These are phyloP conservation scores for Pocillopora damicornis DNA, from an alignment of 64 coral and sea anemone species.

Conservation along the genomic window DNA sequence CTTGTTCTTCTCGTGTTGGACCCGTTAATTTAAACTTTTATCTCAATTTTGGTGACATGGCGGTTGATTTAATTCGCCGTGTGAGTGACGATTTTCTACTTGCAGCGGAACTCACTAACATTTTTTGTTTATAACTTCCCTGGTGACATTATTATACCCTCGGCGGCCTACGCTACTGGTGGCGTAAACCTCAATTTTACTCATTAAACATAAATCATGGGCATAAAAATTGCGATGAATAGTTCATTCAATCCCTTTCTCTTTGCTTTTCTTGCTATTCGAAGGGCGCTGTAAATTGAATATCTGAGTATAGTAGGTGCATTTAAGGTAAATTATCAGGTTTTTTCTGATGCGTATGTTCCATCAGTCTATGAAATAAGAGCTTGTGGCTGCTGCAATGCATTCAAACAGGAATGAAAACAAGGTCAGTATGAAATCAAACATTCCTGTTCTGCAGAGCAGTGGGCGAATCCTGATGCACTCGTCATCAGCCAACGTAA, in stretches of 20 bases:
- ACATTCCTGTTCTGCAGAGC: not conserved
- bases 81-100: not conserved
- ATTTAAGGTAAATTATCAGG: not conserved
- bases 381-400: not conserved
- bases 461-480: not conserved
- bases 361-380: not conserved
- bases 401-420: not conserved
- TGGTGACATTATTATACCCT: not conserved
- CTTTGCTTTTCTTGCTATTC: not conserved
- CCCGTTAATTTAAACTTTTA: no score
- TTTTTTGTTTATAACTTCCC: not conserved
- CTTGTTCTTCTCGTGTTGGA: no score
- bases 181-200: conserved; percentile 14
- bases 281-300: not conserved
- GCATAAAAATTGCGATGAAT: not conserved
- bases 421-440: conserved; percentile 9
- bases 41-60: no score
- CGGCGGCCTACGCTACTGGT: not conserved
- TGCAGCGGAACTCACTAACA: not conserved
- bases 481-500: not conserved
- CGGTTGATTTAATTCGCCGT: no score
- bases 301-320: no score
- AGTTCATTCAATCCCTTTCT: not conserved
- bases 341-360: not conserved
- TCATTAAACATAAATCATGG: conserved; percentile 13